Percentiles rank a stretch among this genome's conserved stretches.
Conservation (phyloP, 1,140 invertebrate genomes). For the Pseudomyrmex dendroicus region DNA sequence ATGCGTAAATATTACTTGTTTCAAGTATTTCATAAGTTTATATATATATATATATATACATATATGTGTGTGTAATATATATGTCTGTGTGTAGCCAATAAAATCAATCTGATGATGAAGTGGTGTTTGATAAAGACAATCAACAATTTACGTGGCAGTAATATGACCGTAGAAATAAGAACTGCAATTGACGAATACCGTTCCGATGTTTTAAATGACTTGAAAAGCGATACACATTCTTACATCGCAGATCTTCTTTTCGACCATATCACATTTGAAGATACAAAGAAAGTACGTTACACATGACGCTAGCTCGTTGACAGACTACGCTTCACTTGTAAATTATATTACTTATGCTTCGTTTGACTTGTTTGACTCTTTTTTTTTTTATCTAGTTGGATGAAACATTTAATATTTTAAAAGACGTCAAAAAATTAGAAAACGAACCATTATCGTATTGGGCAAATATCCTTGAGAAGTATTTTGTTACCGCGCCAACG, state of each 20-base stretch:
- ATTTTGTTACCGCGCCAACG: slow-evolving; percentile 88
- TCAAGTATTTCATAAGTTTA: no score
- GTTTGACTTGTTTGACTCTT: neutral
- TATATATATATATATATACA: no score
- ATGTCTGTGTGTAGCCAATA: slow-evolving; percentile 86
- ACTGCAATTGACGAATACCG: slow-evolving; percentile 90
- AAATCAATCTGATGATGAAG: slow-evolving; percentile 87
- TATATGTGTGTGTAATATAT: slow-evolving; percentile 85
- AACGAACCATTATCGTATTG: slow-evolving; percentile 89
- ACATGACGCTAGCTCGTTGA: neutral
- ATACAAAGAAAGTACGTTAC: slow-evolving; percentile 89
- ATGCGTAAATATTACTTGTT: no score
- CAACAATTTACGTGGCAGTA: slow-evolving; percentile 84
- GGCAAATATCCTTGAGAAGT: slow-evolving; percentile 89
- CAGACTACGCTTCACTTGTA: slow-evolving; percentile 10
- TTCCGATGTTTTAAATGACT: slow-evolving; percentile 89
- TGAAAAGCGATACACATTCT: slow-evolving; percentile 92
- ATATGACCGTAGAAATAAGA: slow-evolving; percentile 91
- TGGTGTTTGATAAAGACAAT: slow-evolving; percentile 87
- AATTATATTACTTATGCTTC: slow-evolving; percentile 14
- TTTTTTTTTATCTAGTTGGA: slow-evolving; percentile 86
- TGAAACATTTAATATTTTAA: slow-evolving; percentile 89
- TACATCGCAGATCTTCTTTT: slow-evolving; percentile 91
- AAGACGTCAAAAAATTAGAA: slow-evolving; percentile 87
- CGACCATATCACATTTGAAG: slow-evolving; percentile 93